These are phyloP conservation scores for Danio tinwini DNA, from an alignment of 2,797 vertebrate genomes.

Conservation along the genomic window DNA sequence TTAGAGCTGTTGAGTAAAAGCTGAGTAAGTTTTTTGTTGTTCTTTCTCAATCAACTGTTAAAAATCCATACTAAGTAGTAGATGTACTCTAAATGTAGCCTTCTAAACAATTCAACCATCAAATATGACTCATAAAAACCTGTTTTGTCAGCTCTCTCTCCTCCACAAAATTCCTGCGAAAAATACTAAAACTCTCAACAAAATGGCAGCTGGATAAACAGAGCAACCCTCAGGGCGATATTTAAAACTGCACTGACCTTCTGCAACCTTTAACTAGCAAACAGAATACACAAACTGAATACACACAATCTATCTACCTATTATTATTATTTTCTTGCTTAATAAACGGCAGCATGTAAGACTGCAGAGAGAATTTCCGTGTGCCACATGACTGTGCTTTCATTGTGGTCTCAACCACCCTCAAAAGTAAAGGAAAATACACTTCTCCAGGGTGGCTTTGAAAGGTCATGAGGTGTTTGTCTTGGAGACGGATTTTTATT, in stretches of 20 bases:
- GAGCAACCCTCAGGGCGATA: conserved; percentile 29
- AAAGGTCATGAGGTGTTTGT: conserved; percentile 54
- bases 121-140: conserved; percentile 10
- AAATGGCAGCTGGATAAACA: conserved; percentile 29
- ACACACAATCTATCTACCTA: conserved; percentile 10
- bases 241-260: conserved; percentile 16
- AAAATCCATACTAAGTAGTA: not conserved
- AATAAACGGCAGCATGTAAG: not conserved
- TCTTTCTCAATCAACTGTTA: not conserved
- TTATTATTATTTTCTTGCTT: not conserved
- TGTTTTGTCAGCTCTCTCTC: not conserved
- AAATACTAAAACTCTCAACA: conserved; percentile 49
- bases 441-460: conserved; percentile 38
- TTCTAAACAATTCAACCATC: conserved; percentile 21
- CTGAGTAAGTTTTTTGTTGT: conserved; percentile 5
- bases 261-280: conserved; percentile 8
- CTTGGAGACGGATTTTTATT: conserved; percentile 46
- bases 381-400: not conserved
- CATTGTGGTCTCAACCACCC: conserved; percentile 11
- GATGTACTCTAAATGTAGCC: not conserved
- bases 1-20: not conserved
- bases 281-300: conserved; percentile 4
- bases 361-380: conserved; percentile 3
- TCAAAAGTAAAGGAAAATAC: conserved; percentile 38
- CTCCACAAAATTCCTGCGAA: not conserved